Conservation (phyloP, 1,140 invertebrate species). For the Centruroides sculpturatus region DNA sequence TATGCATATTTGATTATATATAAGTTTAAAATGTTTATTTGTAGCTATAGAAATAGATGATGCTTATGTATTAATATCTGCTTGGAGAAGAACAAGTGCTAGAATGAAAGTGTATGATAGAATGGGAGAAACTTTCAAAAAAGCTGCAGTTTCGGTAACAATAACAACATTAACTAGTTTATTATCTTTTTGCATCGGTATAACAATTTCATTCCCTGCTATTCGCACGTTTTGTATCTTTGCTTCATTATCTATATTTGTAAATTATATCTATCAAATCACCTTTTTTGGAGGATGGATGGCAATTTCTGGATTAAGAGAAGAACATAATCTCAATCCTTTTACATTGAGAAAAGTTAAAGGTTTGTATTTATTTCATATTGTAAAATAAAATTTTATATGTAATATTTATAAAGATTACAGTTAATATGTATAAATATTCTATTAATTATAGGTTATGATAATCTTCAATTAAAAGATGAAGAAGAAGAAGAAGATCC, state of each 20-base stretch:
- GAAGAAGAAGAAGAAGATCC: constrained; percentile 64
- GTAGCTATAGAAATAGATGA: not conserved
- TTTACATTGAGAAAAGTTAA: no score
- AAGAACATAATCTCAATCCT: no score
- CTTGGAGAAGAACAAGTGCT: not conserved
- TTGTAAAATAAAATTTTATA: no score
- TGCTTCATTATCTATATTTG: not conserved
- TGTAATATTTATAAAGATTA: no score
- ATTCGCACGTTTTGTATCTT: not conserved
- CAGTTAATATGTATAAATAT: no score
- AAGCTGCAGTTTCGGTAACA: not conserved
- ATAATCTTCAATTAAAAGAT: constrained; percentile 38
- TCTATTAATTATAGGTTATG: no score
- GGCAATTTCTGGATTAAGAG: not conserved
- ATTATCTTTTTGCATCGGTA: not conserved
- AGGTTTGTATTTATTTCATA: no score
- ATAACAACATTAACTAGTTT: not conserved
- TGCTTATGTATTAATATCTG: not conserved
- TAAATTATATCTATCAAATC: not conserved
- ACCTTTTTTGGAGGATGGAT: not conserved
- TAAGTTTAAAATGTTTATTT: no score
- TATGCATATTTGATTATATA: no score
- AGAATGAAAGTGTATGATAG: not conserved
- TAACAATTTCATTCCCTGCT: not conserved
- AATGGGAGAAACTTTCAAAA: not conserved